These are phyloP conservation scores for Temnothorax unifasciatus DNA, from an alignment of 2,888 invertebrate species.

Conservation along the genomic window DNA sequence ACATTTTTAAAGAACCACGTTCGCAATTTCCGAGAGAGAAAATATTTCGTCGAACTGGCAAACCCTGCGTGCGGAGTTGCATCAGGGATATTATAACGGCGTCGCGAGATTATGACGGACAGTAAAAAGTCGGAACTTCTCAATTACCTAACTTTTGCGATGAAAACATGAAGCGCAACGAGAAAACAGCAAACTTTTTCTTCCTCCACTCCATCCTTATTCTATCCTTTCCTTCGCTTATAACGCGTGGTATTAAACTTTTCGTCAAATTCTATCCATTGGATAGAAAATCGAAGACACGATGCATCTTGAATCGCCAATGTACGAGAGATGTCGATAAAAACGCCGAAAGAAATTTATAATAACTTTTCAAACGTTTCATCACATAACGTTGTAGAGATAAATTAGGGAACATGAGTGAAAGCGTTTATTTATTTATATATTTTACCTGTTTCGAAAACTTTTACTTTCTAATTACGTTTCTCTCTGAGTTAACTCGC, in stretches of 20 bases:
- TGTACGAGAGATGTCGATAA: not conserved
- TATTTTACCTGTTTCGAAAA: not conserved
- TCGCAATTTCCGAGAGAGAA: not conserved
- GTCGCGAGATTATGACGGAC: conserved; percentile 71
- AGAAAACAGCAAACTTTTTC: conserved; percentile 64
- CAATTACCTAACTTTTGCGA: conserved; percentile 75
- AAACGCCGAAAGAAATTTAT: not conserved
- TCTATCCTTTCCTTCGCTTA: not conserved
- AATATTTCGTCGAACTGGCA: conserved; percentile 7
- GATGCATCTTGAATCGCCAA: conserved; percentile 24
- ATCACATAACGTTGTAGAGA: not conserved
- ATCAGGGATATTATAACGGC: conserved; percentile 67
- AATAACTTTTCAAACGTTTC: not conserved
- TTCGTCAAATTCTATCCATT: conserved; percentile 66
- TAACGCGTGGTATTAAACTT: conserved; percentile 54
- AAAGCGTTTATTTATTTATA: not conserved
- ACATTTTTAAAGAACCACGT: not conserved
- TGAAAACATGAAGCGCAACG: conserved; percentile 70
- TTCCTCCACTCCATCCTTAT: conserved; percentile 29
- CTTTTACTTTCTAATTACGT: conserved; percentile 11
- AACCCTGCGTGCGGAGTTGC: conserved; percentile 38
- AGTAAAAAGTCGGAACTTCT: conserved; percentile 75
- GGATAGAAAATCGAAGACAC: conserved; percentile 39
- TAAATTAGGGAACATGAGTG: not conserved
- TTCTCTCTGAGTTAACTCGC: not conserved